Evolutionary conservation across 2,888 invertebrate species (phyloP), one percentile per base, ranked within the genome.

Genomic region (Adelognathus sp.): DNA sequence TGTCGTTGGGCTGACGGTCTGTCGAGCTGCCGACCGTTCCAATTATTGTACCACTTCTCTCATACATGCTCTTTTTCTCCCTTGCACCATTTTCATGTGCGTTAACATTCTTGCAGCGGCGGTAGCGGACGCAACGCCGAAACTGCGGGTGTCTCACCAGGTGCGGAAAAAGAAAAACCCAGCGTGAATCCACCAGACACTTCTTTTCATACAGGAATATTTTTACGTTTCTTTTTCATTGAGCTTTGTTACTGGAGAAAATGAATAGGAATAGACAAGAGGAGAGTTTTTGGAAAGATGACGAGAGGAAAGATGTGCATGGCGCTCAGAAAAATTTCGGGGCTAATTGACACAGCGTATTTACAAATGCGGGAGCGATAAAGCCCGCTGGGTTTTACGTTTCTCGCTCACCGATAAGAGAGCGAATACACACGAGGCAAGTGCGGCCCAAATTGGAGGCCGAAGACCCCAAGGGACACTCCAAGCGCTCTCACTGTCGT

Each of bases 11-110:
- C 63, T 63, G 58, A 74, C n/a, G n/a, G 78, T 63, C 79, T 67
- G 81, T n/a, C 84, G 84, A 84, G 84, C 90, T 88, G 88, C 89
- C 89, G 88, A 89, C 89, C 88, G 85, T 87, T 90, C 89, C 90
- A 90, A 90, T 90, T 91, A 90, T 89, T 89, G 90, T 86, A 86
- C 85, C 84, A 84, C 87, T 87, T 85, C n/a, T n/a, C n/a, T n/a
- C n/a, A n/a, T n/a, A n/a, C n/a, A n/a, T n/a, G n/a, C n/a, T n/a
- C n/a, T n/a, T n/a, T n/a, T n/a, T n/a, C n/a, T n/a, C n/a, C n/a
- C n/a, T n/a, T n/a, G n/a, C n/a, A n/a, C n/a, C n/a, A n/a, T n/a
- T n/a, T n/a, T n/a, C n/a, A n/a, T n/a, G n/a, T n/a, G n/a, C n/a
- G n/a, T n/a, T n/a, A n/a, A n/a, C n/a, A n/a, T n/a, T n/a, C n/a